phyloP scores from a whole-genome alignment of 2,113 vertebrate genomes.

The Octodon degus region DNA sequence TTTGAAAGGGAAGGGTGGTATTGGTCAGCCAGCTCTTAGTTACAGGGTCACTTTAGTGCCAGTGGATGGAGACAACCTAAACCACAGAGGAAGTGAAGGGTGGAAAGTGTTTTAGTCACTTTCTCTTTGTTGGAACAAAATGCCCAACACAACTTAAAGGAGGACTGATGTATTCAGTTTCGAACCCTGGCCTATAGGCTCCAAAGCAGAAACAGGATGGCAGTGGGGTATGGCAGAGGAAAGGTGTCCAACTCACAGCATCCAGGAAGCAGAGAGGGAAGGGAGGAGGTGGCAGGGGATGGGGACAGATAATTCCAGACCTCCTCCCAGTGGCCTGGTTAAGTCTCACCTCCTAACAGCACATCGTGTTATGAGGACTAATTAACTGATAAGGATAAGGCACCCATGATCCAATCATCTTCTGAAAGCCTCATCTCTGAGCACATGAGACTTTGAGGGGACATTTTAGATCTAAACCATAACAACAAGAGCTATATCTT shows the following conservation, averaged over 20 bases:
- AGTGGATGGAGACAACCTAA: background rate
- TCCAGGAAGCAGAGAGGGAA: background rate
- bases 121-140: background rate
- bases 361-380: background rate
- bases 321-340: background rate
- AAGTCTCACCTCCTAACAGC: background rate
- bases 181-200: background rate
- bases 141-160: background rate
- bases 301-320: background rate
- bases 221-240: background rate
- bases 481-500: background rate
- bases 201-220: background rate
- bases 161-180: background rate
- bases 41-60: background rate
- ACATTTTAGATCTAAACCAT: background rate
- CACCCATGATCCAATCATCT: background rate
- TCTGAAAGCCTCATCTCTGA: background rate
- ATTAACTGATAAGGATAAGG: background rate
- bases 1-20: background rate
- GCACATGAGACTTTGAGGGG: background rate
- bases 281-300: background rate
- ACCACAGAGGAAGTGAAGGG: background rate
- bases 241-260: background rate
- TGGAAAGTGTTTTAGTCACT: background rate
- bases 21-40: background rate